Conservation (phyloP, 1,140 invertebrate species). For the Hyles vespertilio region DNA sequence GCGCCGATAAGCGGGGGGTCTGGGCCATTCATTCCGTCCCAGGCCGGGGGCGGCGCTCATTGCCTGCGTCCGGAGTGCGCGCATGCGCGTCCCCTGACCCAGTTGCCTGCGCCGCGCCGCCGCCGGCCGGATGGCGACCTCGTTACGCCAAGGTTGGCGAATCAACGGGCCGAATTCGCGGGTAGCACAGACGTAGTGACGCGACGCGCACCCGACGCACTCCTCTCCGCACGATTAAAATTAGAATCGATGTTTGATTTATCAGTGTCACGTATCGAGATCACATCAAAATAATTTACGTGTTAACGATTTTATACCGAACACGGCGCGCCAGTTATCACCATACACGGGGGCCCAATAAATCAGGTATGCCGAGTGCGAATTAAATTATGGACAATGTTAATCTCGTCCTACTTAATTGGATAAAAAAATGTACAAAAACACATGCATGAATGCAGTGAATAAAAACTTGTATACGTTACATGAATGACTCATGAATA, state of each 20-base stretch:
- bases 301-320: neutral
- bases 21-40: conserved; percentile 55
- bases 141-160: conserved; percentile 62
- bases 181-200: conserved; percentile 49
- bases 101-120: conserved; percentile 46
- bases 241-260: conserved; percentile 18
- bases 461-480: conserved; percentile 4
- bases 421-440: too few relatives aligned
- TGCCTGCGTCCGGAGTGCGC: conserved; percentile 57
- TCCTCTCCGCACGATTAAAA: conserved; percentile 23
- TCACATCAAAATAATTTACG: conserved; percentile 4
- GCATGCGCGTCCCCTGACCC: conserved; percentile 67
- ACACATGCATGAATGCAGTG: too few relatives aligned
- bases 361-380: too few relatives aligned
- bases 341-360: too few relatives aligned
- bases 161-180: conserved; percentile 57
- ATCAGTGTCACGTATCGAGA: conserved; percentile 10
- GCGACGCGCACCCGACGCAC: conserved; percentile 25
- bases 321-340: too few relatives aligned
- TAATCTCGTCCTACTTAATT: too few relatives aligned
- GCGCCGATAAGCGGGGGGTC: conserved; percentile 45
- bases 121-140: conserved; percentile 51
- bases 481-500: conserved; percentile 10
- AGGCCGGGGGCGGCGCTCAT: conserved; percentile 64
- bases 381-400: too few relatives aligned